Evolutionary conservation across 2,888 invertebrate genomes (phyloP).

Genomic region (Koerneria pararmatus): DNA sequence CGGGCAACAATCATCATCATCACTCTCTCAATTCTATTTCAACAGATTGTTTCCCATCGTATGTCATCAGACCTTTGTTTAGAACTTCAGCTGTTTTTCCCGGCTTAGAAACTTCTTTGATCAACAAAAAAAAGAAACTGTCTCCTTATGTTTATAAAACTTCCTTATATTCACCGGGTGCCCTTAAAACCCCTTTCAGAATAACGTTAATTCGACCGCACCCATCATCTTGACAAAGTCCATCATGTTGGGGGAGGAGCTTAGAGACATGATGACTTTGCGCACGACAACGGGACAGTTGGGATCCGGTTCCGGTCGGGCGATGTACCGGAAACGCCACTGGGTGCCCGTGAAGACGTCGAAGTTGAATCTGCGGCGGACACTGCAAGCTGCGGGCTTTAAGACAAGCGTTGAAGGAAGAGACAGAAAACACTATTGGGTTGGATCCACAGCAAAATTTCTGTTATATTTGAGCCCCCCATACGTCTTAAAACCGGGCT

Average conservation of each 20-base stretch:
- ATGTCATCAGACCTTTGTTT: no score
- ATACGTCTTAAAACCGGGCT: no score
- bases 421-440: no score
- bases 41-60: no score
- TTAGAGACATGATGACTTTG: conserved; percentile 39
- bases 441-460: no score
- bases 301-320: conserved; percentile 38
- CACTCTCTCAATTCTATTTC: no score
- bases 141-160: background rate
- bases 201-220: conserved; percentile 4
- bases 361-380: conserved; percentile 35
- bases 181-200: background rate
- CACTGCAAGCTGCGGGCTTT: conserved; percentile 29
- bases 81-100: no score
- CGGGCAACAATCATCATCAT: no score
- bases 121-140: no score
- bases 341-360: conserved; percentile 30
- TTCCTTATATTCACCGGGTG: background rate
- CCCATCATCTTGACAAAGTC: conserved; percentile 41
- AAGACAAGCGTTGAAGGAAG: no score
- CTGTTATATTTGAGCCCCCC: no score
- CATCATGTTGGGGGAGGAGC: conserved; percentile 41
- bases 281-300: conserved; percentile 42
- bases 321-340: conserved; percentile 34
- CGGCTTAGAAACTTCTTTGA: no score